Conservation (phyloP, 1,140 invertebrate genomes). For the Megathymus violae region DNA sequence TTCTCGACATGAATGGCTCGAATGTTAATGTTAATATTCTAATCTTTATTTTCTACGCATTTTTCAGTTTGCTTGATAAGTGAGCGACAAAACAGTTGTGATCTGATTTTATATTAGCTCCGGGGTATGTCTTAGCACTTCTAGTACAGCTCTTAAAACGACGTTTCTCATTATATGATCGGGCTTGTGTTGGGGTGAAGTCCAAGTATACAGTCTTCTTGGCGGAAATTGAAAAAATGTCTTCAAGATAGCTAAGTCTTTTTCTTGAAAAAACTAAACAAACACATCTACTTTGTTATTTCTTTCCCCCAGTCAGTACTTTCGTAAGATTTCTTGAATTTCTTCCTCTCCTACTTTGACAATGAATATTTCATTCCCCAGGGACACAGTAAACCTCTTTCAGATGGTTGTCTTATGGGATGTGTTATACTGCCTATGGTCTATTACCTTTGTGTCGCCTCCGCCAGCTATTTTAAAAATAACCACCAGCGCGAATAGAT, state of each 20-base stretch:
- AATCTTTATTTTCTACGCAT: too few relatives aligned
- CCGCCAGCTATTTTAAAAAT: too few relatives aligned
- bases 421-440: too few relatives aligned
- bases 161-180: conserved; percentile 52
- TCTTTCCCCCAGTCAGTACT: conserved; percentile 41
- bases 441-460: too few relatives aligned
- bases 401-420: too few relatives aligned
- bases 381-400: too few relatives aligned
- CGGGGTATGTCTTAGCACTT: conserved; percentile 45
- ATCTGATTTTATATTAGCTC: conserved; percentile 54
- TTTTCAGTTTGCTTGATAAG: too few relatives aligned
- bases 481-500: too few relatives aligned
- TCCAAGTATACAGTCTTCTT: conserved; percentile 62
- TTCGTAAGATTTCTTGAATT: conserved; percentile 1
- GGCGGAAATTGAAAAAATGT: conserved; percentile 54
- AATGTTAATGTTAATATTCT: too few relatives aligned
- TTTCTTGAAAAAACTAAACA: conserved; percentile 54
- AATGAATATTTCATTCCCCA: too few relatives aligned
- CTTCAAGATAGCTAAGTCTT: conserved; percentile 51
- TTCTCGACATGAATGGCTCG: too few relatives aligned
- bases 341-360: conserved; percentile 1
- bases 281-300: conserved; percentile 55
- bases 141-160: conserved; percentile 54
- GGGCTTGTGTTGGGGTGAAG: conserved; percentile 50
- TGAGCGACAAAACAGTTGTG: too few relatives aligned